These are phyloP conservation scores for Heliconius himera DNA, from an alignment of 1,140 invertebrate species.

Conservation along the genomic window DNA sequence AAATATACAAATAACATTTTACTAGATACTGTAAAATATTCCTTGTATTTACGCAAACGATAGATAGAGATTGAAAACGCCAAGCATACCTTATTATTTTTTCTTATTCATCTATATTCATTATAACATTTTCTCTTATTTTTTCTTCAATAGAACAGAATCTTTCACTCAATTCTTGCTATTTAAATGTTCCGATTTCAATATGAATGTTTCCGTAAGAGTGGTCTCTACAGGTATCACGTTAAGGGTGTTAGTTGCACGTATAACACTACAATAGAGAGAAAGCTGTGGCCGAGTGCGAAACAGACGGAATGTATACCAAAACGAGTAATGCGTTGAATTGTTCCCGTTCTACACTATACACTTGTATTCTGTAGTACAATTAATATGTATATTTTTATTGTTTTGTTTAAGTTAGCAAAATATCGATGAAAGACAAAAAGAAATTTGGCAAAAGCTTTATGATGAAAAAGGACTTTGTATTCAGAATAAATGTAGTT, in stretches of 20 bases:
- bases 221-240: constrained; percentile 13
- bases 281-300: constrained; percentile 29
- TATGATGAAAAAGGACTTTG: no score
- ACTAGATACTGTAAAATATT: no score
- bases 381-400: background rate
- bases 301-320: constrained; percentile 37
- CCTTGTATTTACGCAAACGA: no score
- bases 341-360: constrained; percentile 34
- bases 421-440: no score
- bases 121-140: constrained; percentile 9
- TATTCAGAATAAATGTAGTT: no score
- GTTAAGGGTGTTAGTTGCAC: constrained; percentile 24
- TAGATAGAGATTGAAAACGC: background rate
- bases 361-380: background rate
- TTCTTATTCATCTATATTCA: background rate
- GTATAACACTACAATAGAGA: constrained; percentile 30
- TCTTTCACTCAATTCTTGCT: constrained; percentile 31
- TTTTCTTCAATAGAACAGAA: constrained; percentile 9
- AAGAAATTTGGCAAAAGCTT: no score
- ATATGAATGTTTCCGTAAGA: constrained; percentile 16
- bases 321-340: constrained; percentile 39
- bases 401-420: background rate
- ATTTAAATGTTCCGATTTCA: constrained; percentile 31
- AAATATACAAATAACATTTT: no score
- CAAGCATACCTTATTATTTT: background rate